A percentile compares a stretch with the other conserved stretches of the same genome.
Conservation (phyloP, 37 sponge, comb jelly and placozoan species). For the Cladorhizidae sp. region DNA sequence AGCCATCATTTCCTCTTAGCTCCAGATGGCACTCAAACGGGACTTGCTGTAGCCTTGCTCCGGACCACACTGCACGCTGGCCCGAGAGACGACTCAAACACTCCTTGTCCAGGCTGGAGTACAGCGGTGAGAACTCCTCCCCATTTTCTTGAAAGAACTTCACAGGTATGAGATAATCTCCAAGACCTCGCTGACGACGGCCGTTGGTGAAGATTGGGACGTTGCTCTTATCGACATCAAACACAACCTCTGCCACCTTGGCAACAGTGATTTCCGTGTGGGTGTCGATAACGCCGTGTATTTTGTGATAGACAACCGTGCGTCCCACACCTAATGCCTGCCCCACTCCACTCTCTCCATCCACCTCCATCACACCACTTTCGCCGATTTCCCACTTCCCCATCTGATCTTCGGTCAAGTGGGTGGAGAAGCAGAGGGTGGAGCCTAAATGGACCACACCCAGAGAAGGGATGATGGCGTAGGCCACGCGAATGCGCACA, state of each 20-base stretch:
- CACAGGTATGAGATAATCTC: slow-evolving; percentile 43
- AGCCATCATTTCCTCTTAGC: slow-evolving; percentile 12
- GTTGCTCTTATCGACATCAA: not conserved
- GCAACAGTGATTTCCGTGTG: slow-evolving; percentile 73
- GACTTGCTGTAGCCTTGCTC: slow-evolving; percentile 62
- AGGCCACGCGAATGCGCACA: slow-evolving; percentile 63
- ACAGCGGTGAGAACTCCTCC: slow-evolving; percentile 35
- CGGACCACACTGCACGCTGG: slow-evolving; percentile 32
- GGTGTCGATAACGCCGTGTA: slow-evolving; percentile 67
- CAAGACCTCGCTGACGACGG: slow-evolving; percentile 26
- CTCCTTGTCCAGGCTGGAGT: slow-evolving; percentile 31
- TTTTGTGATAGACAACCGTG: slow-evolving; percentile 72
- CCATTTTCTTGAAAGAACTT: slow-evolving; percentile 16
- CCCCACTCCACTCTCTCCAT: slow-evolving; percentile 58
- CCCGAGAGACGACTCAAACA: slow-evolving; percentile 44
- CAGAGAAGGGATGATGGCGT: slow-evolving; percentile 80
- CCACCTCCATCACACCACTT: slow-evolving; percentile 43
- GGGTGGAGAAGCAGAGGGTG: slow-evolving; percentile 74
- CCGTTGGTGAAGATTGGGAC: slow-evolving; percentile 53
- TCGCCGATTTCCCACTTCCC: slow-evolving; percentile 70
- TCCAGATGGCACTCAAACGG: slow-evolving; percentile 63
- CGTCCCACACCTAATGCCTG: slow-evolving; percentile 46
- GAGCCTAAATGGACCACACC: slow-evolving; percentile 76
- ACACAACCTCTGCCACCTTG: slow-evolving; percentile 14
- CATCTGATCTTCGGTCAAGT: slow-evolving; percentile 63